Conservation (phyloP, 1,140 invertebrate genomes). For the Subanguina moxae region DNA sequence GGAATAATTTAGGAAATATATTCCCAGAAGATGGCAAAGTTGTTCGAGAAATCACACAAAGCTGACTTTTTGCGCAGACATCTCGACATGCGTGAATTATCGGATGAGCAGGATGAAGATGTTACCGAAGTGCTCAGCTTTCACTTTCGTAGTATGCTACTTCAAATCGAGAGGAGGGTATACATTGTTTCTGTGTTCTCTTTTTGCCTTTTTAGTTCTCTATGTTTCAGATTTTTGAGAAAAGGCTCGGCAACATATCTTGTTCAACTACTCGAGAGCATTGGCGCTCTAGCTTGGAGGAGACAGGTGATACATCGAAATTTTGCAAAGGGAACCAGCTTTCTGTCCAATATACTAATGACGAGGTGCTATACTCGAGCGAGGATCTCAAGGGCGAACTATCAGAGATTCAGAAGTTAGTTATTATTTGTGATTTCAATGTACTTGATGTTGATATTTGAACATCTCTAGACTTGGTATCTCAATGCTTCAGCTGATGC, state of each 20-base stretch:
- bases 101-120: neutral
- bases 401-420: neutral
- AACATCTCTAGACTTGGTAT: neutral
- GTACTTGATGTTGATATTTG: neutral
- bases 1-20: too few relatives aligned
- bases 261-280: neutral
- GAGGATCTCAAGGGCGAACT: neutral
- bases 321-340: neutral
- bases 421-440: too few relatives aligned
- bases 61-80: too few relatives aligned
- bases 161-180: slow-evolving; percentile 18
- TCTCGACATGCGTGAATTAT: slow-evolving; percentile 1
- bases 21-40: too few relatives aligned
- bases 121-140: too few relatives aligned
- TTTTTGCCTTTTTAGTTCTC: too few relatives aligned
- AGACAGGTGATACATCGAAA: neutral
- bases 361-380: neutral
- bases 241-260: neutral
- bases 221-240: neutral
- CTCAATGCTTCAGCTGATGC: neutral
- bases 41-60: too few relatives aligned
- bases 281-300: neutral
- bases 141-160: slow-evolving; percentile 2
- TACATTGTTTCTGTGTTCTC: neutral
- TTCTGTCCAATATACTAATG: neutral